Evolutionary conservation across 2,113 vertebrate genomes (phyloP).

Genomic region (Tapirus terrestris): DNA sequence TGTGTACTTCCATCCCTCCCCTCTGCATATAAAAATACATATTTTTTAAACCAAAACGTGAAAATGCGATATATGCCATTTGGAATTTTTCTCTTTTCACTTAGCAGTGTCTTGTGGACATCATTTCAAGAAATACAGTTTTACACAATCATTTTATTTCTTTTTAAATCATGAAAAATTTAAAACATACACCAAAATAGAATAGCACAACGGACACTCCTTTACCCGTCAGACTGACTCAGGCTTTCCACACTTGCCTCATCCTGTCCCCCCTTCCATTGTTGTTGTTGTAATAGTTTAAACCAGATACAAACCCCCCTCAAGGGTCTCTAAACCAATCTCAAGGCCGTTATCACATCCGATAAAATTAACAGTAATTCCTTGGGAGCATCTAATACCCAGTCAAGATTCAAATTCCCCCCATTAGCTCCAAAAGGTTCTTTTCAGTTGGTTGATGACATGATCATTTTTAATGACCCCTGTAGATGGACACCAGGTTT

Average conservation of each 20-base stretch:
- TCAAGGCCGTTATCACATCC: background rate
- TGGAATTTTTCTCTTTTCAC: background rate
- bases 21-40: background rate
- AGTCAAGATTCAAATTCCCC: background rate
- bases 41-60: background rate
- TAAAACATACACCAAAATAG: background rate
- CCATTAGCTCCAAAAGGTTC: background rate
- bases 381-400: background rate
- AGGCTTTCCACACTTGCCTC: background rate
- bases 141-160: background rate
- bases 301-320: background rate
- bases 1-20: background rate
- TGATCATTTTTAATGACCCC: background rate
- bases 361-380: background rate
- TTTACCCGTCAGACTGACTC: background rate
- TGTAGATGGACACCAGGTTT: background rate
- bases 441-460: background rate
- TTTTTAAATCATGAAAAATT: background rate
- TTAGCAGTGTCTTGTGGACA: background rate
- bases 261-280: rapidly evolving
- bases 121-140: background rate
- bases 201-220: rapidly evolving
- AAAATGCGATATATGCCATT: background rate
- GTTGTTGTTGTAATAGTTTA: background rate
- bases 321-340: background rate